phyloP scores from a whole-genome alignment of 1,140 invertebrate genomes.

The Contarinia nasturtii region DNA sequence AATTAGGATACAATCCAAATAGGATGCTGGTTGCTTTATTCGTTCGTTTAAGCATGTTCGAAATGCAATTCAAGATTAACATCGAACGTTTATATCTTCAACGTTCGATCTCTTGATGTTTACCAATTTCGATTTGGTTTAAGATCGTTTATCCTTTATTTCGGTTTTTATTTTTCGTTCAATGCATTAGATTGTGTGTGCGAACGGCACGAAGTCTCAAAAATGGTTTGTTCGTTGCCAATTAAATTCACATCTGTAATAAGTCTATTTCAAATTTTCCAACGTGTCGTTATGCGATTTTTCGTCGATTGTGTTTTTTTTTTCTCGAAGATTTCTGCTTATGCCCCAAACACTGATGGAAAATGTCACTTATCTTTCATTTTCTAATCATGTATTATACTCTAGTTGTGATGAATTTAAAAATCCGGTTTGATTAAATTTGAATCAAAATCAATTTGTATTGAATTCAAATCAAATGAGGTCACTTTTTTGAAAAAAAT shows the following conservation, averaged over 20 bases:
- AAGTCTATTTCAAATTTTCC: neutral
- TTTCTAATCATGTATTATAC: neutral
- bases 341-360: conserved; percentile 1
- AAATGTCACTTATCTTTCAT: conserved; percentile 1
- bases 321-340: neutral
- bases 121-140: too few species aligned
- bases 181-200: neutral
- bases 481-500: neutral
- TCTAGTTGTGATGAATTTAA: neutral
- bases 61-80: neutral
- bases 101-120: too few species aligned
- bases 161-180: neutral
- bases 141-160: too few species aligned
- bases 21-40: neutral
- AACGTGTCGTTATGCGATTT: too few species aligned
- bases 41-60: neutral
- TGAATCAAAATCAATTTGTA: neutral
- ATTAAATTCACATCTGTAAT: neutral
- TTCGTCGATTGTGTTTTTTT: neutral
- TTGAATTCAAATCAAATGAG: neutral
- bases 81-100: too few species aligned
- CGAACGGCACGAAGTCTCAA: neutral
- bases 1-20: neutral
- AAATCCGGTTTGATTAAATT: neutral
- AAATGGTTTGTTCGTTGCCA: neutral